Conservation (phyloP, 2,113 vertebrate species). For the Pedetes capensis region DNA sequence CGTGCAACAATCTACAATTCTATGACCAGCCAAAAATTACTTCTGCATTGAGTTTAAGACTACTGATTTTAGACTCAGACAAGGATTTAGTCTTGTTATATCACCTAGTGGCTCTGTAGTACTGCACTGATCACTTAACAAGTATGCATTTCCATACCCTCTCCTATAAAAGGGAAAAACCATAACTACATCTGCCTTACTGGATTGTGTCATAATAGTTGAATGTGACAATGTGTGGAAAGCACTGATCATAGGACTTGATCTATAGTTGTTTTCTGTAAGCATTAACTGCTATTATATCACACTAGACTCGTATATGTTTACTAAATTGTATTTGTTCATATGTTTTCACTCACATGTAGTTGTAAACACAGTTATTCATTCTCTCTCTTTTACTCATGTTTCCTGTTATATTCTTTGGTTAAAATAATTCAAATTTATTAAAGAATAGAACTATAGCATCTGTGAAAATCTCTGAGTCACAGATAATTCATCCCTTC, state of each 20-base stretch:
- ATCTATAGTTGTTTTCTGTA: neutral
- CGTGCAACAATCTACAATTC: neutral
- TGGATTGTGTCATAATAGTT: neutral
- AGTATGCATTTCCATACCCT: neutral
- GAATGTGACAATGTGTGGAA: neutral
- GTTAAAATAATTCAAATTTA: neutral
- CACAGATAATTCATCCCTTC: neutral
- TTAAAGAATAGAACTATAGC: neutral
- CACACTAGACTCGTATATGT: neutral
- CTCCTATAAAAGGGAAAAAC: neutral
- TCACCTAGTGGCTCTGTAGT: neutral
- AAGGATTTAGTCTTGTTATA: neutral
- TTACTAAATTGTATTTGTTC: neutral
- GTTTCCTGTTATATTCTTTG: neutral
- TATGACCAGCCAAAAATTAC: neutral
- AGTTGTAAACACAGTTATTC: neutral
- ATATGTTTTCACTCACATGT: neutral
- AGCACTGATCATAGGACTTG: neutral
- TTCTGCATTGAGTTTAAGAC: neutral
- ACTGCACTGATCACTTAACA: neutral
- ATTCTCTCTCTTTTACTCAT: neutral
- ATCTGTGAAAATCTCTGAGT: neutral
- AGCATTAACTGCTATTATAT: neutral
- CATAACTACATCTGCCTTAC: neutral
- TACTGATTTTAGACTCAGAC: neutral